These are phyloP conservation scores for Dynastes tityus DNA, from an alignment of 2,888 invertebrate genomes.

Conservation along the genomic window DNA sequence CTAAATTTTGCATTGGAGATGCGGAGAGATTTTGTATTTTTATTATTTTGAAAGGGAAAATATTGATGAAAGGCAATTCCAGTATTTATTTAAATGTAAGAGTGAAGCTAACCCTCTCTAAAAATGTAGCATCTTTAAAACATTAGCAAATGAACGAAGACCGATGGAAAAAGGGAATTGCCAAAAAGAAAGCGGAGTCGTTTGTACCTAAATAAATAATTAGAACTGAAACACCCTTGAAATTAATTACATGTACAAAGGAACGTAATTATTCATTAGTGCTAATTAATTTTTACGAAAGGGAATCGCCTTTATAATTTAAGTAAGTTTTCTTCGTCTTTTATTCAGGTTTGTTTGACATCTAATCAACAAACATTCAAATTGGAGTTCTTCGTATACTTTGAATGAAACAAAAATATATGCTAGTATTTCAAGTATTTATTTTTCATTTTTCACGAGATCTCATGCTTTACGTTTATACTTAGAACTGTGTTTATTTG, in stretches of 20 bases:
- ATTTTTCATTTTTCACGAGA: too few species aligned
- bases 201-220: conserved; percentile 6
- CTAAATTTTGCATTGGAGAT: neutral
- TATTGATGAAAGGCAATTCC: too few species aligned
- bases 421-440: too few species aligned
- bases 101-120: too few species aligned
- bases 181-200: neutral
- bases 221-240: neutral
- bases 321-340: neutral
- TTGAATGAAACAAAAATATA: too few species aligned
- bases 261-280: neutral
- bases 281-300: neutral
- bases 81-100: too few species aligned
- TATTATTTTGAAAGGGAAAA: neutral
- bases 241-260: conserved; percentile 18
- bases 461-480: too few species aligned
- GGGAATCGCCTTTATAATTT: conserved; percentile 2
- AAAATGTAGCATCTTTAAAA: too few species aligned
- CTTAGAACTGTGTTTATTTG: too few species aligned
- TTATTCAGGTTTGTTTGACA: neutral
- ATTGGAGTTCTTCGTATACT: too few species aligned
- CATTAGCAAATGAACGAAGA: neutral
- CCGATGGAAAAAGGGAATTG: neutral
- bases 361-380: neutral
- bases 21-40: neutral